A percentile compares a stretch with the other conserved stretches of the same genome.
Conservation (phyloP, 2,888 invertebrate genomes). For the Lamellibrachia satsuma region DNA sequence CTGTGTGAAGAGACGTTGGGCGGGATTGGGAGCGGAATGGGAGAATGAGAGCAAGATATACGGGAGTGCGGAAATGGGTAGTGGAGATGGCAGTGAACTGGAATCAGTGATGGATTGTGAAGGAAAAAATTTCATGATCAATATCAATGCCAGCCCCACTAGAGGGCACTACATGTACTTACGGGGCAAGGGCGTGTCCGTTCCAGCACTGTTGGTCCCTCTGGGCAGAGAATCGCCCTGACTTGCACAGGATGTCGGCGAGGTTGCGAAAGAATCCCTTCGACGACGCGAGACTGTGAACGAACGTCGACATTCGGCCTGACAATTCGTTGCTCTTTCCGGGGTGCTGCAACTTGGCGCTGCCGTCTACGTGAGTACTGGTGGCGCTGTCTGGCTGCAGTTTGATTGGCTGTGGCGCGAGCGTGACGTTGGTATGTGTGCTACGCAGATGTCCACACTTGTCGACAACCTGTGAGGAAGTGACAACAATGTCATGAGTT, state of each 20-base stretch:
- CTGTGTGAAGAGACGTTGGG: too few relatives aligned
- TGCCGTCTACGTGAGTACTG: background rate
- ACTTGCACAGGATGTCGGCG: background rate
- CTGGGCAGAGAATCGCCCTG: background rate
- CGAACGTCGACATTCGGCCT: background rate
- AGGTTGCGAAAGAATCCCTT: background rate
- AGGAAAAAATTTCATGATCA: too few relatives aligned
- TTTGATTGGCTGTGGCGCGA: background rate
- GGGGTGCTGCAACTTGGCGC: background rate
- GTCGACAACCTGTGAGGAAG: background rate
- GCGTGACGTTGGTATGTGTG: background rate
- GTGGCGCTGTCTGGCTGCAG: background rate
- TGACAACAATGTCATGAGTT: background rate
- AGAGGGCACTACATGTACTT: background rate
- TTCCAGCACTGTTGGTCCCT: constrained; percentile 5
- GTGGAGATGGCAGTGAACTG: too few relatives aligned
- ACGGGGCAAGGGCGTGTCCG: background rate
- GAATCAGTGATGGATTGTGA: too few relatives aligned
- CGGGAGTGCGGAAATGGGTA: too few relatives aligned
- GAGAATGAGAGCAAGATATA: too few relatives aligned
- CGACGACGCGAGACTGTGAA: background rate
- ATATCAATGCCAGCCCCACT: background rate
- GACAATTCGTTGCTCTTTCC: background rate
- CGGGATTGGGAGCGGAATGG: too few relatives aligned
- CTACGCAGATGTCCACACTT: constrained; percentile 7